Conservation (phyloP, 2,797 vertebrate genomes). For the Ptychobarbus kaznakovi region DNA sequence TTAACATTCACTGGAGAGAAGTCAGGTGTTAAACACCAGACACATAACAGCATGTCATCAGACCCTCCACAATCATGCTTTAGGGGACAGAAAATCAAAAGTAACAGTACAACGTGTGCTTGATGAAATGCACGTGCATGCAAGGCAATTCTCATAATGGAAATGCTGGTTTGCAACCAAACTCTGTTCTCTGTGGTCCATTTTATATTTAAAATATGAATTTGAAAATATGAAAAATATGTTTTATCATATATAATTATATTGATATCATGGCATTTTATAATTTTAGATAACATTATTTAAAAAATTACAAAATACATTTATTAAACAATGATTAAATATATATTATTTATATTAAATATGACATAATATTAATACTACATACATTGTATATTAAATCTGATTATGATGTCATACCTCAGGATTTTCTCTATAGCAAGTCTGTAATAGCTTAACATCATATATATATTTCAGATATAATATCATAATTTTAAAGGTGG, state of each 20-base stretch:
- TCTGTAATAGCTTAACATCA: neutral
- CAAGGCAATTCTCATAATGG: neutral
- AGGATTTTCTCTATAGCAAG: neutral
- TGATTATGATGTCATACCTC: too few relatives aligned
- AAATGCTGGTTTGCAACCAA: neutral
- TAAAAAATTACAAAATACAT: too few relatives aligned
- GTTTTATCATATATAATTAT: too few relatives aligned
- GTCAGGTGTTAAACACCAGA: constrained; percentile 13
- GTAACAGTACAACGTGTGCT: neutral
- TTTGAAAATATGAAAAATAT: neutral
- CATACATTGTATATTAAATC: neutral
- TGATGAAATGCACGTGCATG: neutral
- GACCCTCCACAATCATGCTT: neutral
- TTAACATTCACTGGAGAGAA: constrained; percentile 10
- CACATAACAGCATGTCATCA: constrained; percentile 15
- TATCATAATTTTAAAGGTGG: neutral
- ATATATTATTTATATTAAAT: neutral
- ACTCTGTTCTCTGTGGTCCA: neutral
- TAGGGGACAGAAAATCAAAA: neutral
- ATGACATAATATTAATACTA: neutral
- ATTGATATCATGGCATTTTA: too few relatives aligned
- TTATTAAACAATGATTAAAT: neutral
- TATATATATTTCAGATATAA: neutral
- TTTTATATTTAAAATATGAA: neutral
- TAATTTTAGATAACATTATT: too few relatives aligned